Conservation (phyloP, 1,140 invertebrate species). For the Brachionus sp. region DNA sequence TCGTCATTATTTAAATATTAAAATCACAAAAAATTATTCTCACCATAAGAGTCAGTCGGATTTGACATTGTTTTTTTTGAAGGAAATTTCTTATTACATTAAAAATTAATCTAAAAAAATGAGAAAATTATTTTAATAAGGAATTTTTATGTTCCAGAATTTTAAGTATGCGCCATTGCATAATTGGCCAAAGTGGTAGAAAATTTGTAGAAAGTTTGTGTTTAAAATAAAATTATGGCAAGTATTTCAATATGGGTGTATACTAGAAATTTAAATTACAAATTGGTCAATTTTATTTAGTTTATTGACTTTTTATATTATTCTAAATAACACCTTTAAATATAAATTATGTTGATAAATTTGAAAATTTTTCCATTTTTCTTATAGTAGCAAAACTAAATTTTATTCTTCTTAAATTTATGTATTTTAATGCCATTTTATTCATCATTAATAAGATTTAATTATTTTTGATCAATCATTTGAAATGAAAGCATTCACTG, state of each 20-base stretch:
- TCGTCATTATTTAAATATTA: constrained; percentile 10
- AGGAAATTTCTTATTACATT: not conserved
- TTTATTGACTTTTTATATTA: not conserved
- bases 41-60: not conserved
- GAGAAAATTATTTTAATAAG: not conserved
- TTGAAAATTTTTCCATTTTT: not conserved
- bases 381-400: not conserved
- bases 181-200: not conserved
- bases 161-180: not conserved
- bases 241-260: not conserved
- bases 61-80: not conserved
- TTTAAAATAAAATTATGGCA: not conserved
- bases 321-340: not conserved
- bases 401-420: not conserved
- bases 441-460: not conserved
- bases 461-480: not conserved
- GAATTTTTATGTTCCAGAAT: not conserved
- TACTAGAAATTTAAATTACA: not conserved
- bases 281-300: not conserved
- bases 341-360: constrained; percentile 7
- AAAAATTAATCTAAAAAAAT: not conserved
- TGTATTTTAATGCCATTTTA: not conserved
- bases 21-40: not conserved
- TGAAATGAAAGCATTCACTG: not conserved
- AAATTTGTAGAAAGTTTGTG: not conserved